A percentile compares a stretch with the other conserved stretches of the same genome.
Evolutionary conservation across 2,888 invertebrate genomes (phyloP).

Genomic region (Blera fallax): DNA sequence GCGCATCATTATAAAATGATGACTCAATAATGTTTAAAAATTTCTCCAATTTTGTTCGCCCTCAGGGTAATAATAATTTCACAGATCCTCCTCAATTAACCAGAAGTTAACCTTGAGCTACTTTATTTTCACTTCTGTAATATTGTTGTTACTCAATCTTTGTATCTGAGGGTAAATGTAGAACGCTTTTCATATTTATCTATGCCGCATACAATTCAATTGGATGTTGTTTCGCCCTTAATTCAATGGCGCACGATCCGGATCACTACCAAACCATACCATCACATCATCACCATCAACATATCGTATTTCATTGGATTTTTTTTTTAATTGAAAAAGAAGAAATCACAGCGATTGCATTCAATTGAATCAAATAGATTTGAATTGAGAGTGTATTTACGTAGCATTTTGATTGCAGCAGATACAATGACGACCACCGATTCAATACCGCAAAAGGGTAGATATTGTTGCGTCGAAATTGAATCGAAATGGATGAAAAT

Average conservation of each 20-base stretch:
- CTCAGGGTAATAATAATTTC: slow-evolving; percentile 15
- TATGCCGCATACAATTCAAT: slow-evolving; percentile 56
- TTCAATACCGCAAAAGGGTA: slow-evolving; percentile 5
- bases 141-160: slow-evolving; percentile 57
- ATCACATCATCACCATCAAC: background rate
- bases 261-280: slow-evolving; percentile 24
- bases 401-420: slow-evolving; percentile 38
- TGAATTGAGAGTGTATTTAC: slow-evolving; percentile 38
- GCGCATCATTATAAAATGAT: background rate
- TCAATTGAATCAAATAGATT: slow-evolving; percentile 63
- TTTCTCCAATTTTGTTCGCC: background rate
- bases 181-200: slow-evolving; percentile 41
- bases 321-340: slow-evolving; percentile 16
- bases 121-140: slow-evolving; percentile 32
- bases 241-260: slow-evolving; percentile 55
- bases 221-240: slow-evolving; percentile 41
- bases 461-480: slow-evolving; percentile 34
- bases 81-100: slow-evolving; percentile 36
- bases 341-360: slow-evolving; percentile 53
- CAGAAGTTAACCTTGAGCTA: slow-evolving; percentile 52
- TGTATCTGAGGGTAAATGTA: slow-evolving; percentile 5
- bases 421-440: background rate
- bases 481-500: slow-evolving; percentile 23
- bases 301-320: slow-evolving; percentile 46
- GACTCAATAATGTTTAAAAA: slow-evolving; percentile 5